phyloP scores from a whole-genome alignment of 2,797 vertebrate genomes.

The Danio aesculapii region DNA sequence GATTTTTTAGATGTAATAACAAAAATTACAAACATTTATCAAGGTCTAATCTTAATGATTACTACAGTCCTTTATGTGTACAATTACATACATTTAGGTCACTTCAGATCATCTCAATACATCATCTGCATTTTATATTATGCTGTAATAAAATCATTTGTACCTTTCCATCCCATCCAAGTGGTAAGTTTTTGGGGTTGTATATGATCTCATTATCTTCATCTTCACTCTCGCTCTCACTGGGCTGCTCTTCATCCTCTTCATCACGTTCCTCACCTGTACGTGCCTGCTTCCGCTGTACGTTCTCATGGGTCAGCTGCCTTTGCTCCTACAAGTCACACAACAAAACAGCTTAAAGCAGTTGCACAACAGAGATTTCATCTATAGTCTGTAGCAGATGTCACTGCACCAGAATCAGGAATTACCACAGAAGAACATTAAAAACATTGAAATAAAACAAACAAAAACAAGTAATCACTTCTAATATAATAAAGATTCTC shows the following conservation, averaged over 20 bases:
- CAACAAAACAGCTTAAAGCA: background rate
- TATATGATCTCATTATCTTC: slow-evolving; percentile 99
- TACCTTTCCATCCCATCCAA: slow-evolving; percentile 98
- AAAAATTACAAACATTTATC: too few species aligned
- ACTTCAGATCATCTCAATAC: background rate
- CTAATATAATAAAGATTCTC: background rate
- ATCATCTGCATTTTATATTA: background rate
- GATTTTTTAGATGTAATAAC: background rate
- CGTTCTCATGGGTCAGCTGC: slow-evolving; percentile 96
- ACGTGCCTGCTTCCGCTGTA: slow-evolving; percentile 95
- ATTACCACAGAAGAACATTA: background rate
- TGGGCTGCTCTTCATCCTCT: slow-evolving; percentile 97
- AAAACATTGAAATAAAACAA: background rate
- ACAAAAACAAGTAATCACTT: background rate
- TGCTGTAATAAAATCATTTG: background rate
- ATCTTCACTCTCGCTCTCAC: slow-evolving; percentile 97
- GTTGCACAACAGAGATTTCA: background rate
- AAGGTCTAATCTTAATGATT: background rate
- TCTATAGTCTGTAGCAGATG: background rate
- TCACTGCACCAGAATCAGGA: background rate
- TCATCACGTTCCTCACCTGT: slow-evolving; percentile 97
- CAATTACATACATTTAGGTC: background rate
- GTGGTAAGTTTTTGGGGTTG: slow-evolving; percentile 97
- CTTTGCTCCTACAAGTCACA: slow-evolving; percentile 86
- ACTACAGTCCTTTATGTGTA: background rate